These are phyloP conservation scores for Macrophya annulata DNA, from an alignment of 2,888 invertebrate genomes.

Conservation along the genomic window DNA sequence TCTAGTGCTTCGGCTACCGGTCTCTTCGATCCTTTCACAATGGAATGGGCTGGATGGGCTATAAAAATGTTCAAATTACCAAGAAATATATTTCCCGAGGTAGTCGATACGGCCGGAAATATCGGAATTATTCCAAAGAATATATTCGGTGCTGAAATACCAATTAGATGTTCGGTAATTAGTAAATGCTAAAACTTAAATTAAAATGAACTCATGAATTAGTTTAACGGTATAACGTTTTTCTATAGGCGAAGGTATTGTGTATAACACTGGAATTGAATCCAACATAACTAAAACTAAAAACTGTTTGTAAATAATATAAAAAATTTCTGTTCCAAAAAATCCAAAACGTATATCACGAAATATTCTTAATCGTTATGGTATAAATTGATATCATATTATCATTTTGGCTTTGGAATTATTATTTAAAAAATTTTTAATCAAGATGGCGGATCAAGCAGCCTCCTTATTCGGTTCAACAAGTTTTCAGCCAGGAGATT, in stretches of 20 bases:
- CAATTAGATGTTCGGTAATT: constrained; percentile 89
- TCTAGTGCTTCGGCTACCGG: constrained; percentile 96
- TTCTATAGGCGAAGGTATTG: background rate
- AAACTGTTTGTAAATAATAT: background rate
- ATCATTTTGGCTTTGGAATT: constrained; percentile 48
- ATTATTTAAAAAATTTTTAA: constrained; percentile 58
- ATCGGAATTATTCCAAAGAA: constrained; percentile 86
- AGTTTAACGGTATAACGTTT: constrained; percentile 30
- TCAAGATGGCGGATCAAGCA: constrained; percentile 92
- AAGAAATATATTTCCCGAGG: constrained; percentile 87
- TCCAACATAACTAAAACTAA: background rate
- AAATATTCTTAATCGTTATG: background rate
- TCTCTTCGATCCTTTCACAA: constrained; percentile 94
- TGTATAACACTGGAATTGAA: constrained; percentile 15
- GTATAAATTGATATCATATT: background rate
- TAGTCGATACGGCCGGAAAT: constrained; percentile 89
- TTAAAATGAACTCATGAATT: constrained; percentile 16
- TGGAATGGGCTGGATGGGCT: constrained; percentile 91
- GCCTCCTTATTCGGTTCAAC: constrained; percentile 94
- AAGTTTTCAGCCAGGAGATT: constrained; percentile 88
- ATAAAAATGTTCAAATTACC: constrained; percentile 89
- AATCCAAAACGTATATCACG: background rate
- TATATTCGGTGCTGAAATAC: constrained; percentile 89
- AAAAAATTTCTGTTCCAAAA: background rate
- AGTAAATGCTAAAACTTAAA: constrained; percentile 17